Evolutionary conservation across 2,113 vertebrate genomes (phyloP).

Genomic region (Callocephalon fimbriatum): DNA sequence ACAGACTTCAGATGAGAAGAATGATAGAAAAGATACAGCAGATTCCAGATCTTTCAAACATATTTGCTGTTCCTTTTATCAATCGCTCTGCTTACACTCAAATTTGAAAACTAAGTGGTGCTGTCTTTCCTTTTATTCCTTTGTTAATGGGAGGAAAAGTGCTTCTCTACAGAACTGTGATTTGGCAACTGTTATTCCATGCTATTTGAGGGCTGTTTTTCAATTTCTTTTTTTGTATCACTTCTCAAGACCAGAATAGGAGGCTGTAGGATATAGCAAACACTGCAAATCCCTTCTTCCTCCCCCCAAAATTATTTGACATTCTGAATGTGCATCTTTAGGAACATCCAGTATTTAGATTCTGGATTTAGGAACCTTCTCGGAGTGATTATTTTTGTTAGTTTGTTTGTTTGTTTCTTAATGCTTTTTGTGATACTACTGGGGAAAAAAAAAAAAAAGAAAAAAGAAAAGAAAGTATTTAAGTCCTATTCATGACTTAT

Average conservation of each 20-base stretch:
- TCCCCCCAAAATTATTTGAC: not conserved
- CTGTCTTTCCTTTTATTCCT: not conserved
- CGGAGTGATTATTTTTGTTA: not conserved
- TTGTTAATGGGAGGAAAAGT: not conserved
- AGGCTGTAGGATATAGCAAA: not conserved
- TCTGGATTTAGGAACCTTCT: not conserved
- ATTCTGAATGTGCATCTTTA: not conserved
- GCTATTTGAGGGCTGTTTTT: slow-evolving; percentile 3
- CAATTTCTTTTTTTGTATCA: not conserved
- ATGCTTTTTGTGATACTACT: not conserved
- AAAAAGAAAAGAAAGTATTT: not conserved
- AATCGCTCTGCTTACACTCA: not conserved
- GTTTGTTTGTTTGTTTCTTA: not conserved
- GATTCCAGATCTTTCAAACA: slow-evolving; percentile 29
- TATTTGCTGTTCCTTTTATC: slow-evolving; percentile 33
- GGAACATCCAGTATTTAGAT: not conserved
- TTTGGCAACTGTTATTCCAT: slow-evolving; percentile 7
- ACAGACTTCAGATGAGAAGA: slow-evolving; percentile 17
- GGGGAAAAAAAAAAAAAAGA: not conserved
- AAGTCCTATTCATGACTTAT: not conserved
- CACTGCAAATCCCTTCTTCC: not conserved
- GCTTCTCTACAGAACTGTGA: not conserved
- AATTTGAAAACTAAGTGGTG: not conserved
- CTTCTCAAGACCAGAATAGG: not conserved
- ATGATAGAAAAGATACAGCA: slow-evolving; percentile 11